phyloP scores from a whole-genome alignment of 2,888 invertebrate species.

The Deladenus siricidicola region DNA sequence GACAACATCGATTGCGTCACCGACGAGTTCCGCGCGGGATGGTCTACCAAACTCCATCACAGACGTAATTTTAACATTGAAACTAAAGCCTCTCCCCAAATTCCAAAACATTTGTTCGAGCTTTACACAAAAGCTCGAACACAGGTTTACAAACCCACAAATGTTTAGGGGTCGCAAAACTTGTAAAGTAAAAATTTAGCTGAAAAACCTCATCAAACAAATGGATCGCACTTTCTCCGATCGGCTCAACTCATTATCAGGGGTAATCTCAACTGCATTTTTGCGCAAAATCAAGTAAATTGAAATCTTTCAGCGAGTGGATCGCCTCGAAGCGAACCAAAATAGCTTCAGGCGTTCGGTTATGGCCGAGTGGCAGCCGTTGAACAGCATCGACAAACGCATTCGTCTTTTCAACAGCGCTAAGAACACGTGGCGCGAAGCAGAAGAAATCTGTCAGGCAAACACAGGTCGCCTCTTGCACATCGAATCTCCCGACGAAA shows the following conservation, averaged over 20 bases:
- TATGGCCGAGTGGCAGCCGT: slow-evolving; percentile 16
- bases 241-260: slow-evolving; percentile 16
- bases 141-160: neutral
- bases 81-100: neutral
- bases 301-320: slow-evolving; percentile 14
- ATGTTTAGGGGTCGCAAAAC: neutral
- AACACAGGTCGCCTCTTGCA: slow-evolving; percentile 10
- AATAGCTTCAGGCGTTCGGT: slow-evolving; percentile 10
- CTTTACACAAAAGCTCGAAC: neutral
- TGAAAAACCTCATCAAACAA: slow-evolving; percentile 13
- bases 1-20: neutral
- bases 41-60: neutral
- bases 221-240: slow-evolving; percentile 13
- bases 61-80: neutral
- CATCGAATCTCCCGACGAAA: slow-evolving; percentile 16
- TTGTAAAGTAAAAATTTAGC: slow-evolving; percentile 5
- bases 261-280: slow-evolving; percentile 4
- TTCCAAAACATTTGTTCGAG: neutral
- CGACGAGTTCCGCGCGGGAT: no score
- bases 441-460: slow-evolving; percentile 13
- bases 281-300: neutral
- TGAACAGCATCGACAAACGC: slow-evolving; percentile 8
- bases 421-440: slow-evolving; percentile 14
- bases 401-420: slow-evolving; percentile 12
- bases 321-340: slow-evolving; percentile 21